phyloP scores from a whole-genome alignment of 2,888 invertebrate species.

The Geophilus truncorum region DNA sequence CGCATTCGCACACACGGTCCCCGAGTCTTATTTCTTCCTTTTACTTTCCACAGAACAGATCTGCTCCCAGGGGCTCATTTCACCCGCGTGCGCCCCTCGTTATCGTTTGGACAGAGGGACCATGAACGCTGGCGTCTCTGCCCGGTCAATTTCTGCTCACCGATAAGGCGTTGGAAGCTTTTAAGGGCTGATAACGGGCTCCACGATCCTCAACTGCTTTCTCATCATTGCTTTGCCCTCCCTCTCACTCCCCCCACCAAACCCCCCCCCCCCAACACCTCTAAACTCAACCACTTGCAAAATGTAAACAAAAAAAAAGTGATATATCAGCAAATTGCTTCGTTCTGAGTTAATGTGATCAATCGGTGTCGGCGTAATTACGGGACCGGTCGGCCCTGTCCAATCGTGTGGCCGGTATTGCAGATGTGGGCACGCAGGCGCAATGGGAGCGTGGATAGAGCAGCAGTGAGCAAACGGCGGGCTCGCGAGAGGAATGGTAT shows the following conservation, averaged over 20 bases:
- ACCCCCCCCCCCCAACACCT: not conserved
- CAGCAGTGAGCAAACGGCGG: not conserved
- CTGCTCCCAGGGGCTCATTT: slow-evolving; percentile 5
- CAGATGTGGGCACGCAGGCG: not conserved
- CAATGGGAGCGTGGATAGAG: not conserved
- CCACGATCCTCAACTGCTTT: slow-evolving; percentile 4
- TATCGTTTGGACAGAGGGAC: slow-evolving; percentile 25
- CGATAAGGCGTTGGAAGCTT: slow-evolving; percentile 29
- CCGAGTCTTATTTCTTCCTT: not conserved
- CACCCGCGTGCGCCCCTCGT: slow-evolving; percentile 9
- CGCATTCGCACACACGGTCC: not conserved
- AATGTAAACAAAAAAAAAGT: too few relatives aligned
- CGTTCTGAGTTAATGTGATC: not conserved
- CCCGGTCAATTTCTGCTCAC: slow-evolving; percentile 22
- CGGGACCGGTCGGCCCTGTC: not conserved
- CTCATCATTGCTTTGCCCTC: slow-evolving; percentile 4
- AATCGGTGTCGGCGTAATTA: slow-evolving; percentile 29
- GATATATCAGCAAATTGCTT: too few relatives aligned
- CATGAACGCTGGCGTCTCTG: slow-evolving; percentile 23
- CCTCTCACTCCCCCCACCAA: not conserved
- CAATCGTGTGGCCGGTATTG: slow-evolving; percentile 20
- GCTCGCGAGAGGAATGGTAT: slow-evolving; percentile 28
- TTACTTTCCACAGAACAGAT: not conserved
- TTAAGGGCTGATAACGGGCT: slow-evolving; percentile 25
- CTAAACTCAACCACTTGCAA: not conserved